Evolutionary conservation across 2,797 vertebrate genomes (phyloP), one percentile per base, ranked within the genome.

Genomic region (Tarsius wallacei): DNA sequence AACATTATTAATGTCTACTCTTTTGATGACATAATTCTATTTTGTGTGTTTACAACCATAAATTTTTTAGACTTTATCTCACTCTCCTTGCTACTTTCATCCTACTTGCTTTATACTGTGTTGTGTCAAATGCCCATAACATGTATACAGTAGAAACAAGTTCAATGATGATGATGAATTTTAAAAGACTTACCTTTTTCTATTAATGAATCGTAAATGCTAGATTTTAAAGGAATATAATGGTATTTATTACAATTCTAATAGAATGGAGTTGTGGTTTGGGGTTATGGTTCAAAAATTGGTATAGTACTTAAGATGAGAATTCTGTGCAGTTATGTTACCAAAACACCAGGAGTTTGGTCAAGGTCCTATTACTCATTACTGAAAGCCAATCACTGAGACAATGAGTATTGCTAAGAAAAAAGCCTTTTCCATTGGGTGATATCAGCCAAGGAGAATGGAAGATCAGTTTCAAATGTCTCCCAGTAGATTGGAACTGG

Each of bases 191-290:
- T 51, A 76, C 28, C 7, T 36, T 55, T 59, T 86, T 9, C 11
- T 66, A 70, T 63, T 83, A 63, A 87, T 73, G 21, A 33, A 12
- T 80, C 31, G 78, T 47, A 74, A 95, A 93, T 59, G 87, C 61
- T 93, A 31, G 93, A 82, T 90, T 57, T 42, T 47, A 68, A 85
- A 82, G 5, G 51, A 2, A 73, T 5, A 36, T 22, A 77, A 57
- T 86, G 10, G 36, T 51, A 87, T 64, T 49, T 82, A 81, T 81
- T 70, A 92, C 78, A 76, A 85, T 83, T 82, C 31, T 82, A 88
- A 90, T 53, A n/a, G 6, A 96, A 64, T 24, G 1, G 8, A 88
- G 1, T 73, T 94, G 6, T 19, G 78, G 13, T 0, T 76, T 88
- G 36, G 11, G 7, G 89, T 83, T 59, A 4, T 70, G 5, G 10